Conservation (phyloP, 1,140 invertebrate genomes). For the Bombus turneri region DNA sequence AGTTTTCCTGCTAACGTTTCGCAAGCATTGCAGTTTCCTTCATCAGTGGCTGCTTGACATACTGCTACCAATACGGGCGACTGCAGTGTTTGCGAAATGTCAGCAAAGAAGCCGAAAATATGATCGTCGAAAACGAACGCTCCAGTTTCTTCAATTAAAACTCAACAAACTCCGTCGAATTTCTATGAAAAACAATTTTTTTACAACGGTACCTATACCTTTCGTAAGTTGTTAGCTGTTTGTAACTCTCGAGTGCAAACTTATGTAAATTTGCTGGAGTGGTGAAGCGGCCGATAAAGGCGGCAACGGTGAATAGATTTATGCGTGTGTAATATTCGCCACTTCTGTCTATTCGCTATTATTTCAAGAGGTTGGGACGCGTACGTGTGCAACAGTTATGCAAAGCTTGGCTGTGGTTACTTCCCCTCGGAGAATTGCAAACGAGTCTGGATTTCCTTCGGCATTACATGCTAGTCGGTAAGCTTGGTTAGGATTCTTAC, state of each 20-base stretch:
- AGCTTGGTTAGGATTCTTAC: background rate
- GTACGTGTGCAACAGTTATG: slow-evolving; percentile 53
- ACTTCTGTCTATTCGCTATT: slow-evolving; percentile 34
- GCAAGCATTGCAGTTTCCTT: slow-evolving; percentile 27
- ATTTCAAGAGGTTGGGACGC: slow-evolving; percentile 34
- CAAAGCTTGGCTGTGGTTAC: slow-evolving; percentile 23
- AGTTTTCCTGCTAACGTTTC: slow-evolving; percentile 33
- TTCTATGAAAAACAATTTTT: background rate
- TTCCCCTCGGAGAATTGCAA: slow-evolving; percentile 38
- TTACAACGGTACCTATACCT: background rate
- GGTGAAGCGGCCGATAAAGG: background rate
- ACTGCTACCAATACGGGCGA: slow-evolving; percentile 11
- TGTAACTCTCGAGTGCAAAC: too few relatives aligned
- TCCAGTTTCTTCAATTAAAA: background rate
- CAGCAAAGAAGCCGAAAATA: slow-evolving; percentile 16
- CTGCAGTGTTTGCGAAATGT: slow-evolving; percentile 31
- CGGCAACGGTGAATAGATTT: slow-evolving; percentile 16
- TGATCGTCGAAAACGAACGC: background rate
- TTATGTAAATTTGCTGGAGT: slow-evolving; percentile 30
- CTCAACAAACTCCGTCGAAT: background rate
- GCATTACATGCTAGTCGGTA: background rate
- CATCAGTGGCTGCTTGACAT: slow-evolving; percentile 41
- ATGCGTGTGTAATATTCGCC: slow-evolving; percentile 52
- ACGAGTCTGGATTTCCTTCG: slow-evolving; percentile 56
- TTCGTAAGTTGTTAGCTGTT: background rate